These are phyloP conservation scores for Progne subis DNA, from an alignment of 2,113 vertebrate genomes.

Conservation along the genomic window DNA sequence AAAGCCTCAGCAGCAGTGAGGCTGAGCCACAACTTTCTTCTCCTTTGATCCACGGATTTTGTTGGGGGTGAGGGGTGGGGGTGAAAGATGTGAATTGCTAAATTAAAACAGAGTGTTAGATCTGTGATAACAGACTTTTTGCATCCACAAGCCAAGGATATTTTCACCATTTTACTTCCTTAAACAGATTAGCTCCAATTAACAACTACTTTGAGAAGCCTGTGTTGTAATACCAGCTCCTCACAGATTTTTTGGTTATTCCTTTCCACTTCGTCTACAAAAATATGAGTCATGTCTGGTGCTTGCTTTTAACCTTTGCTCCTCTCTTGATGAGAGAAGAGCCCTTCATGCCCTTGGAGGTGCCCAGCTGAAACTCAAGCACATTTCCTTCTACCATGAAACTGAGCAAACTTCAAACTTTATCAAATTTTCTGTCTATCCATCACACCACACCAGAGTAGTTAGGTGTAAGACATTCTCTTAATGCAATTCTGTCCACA, in stretches of 20 bases:
- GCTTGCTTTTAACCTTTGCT: not conserved
- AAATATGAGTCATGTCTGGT: not conserved
- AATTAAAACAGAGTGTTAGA: not conserved
- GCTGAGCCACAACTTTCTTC: not conserved
- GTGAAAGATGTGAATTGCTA: not conserved
- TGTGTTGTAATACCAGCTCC: not conserved
- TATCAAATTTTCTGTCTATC: not conserved
- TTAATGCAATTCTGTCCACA: not conserved
- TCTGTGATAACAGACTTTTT: not conserved
- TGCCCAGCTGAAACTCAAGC: not conserved
- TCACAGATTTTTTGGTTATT: not conserved
- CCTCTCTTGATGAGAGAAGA: not conserved
- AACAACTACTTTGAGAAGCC: not conserved
- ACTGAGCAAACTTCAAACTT: not conserved
- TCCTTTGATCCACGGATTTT: not conserved
- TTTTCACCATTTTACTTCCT: not conserved
- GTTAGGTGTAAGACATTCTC: not conserved
- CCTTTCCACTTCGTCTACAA: not conserved
- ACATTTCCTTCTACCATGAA: not conserved
- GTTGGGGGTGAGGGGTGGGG: not conserved
- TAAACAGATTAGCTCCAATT: not conserved
- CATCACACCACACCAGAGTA: not conserved
- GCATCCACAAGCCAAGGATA: not conserved
- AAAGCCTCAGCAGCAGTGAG: not conserved
- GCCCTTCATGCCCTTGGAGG: accelerated